Evolutionary conservation across 2,797 vertebrate species (phyloP).

Genomic region (Halcyon smyrnensis): DNA sequence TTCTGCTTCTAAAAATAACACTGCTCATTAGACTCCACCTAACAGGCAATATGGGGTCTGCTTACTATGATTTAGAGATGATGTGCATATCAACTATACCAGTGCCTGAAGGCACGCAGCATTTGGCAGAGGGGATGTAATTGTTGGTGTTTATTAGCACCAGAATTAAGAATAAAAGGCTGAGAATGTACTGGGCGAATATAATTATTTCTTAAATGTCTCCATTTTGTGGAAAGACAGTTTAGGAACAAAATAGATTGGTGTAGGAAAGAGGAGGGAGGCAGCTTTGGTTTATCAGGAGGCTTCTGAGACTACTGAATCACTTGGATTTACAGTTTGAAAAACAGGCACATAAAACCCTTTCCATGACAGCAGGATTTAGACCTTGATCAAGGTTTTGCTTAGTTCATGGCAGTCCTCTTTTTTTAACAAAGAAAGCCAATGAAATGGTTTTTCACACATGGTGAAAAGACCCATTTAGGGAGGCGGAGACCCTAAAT

Average conservation of each 20-base stretch:
- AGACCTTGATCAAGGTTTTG: neutral
- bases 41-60: conserved; percentile 13
- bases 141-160: conserved; percentile 22
- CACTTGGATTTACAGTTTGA: neutral
- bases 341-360: neutral
- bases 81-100: conserved; percentile 5
- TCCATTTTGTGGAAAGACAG: neutral
- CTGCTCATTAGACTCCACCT: conserved; percentile 57
- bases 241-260: neutral
- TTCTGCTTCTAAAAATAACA: conserved; percentile 65
- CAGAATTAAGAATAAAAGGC: conserved; percentile 26
- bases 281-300: neutral
- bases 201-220: neutral
- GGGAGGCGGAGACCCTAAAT: neutral
- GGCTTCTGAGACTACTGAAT: neutral
- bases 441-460: neutral
- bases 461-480: neutral
- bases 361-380: neutral
- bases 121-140: conserved; percentile 11
- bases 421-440: neutral
- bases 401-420: neutral
- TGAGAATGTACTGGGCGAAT: neutral
- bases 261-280: neutral
- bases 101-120: neutral
- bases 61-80: neutral